phyloP scores from a whole-genome alignment of 92 coral and sea anemone species.

The Zoanthus sociatus region DNA sequence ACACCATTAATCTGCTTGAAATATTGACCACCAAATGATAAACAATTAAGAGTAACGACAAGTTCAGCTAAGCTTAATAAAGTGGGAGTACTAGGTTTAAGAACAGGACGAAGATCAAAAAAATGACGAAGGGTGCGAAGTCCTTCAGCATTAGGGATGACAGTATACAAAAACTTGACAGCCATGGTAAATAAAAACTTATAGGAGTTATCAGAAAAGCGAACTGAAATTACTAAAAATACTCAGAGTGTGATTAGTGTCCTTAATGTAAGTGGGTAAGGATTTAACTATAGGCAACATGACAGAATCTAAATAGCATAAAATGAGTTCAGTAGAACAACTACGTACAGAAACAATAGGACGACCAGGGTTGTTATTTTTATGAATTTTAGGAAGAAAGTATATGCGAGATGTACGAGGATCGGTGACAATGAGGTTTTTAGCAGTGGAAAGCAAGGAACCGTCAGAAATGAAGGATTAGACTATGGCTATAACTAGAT shows the following conservation, averaged over 20 bases:
- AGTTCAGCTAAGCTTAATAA: constrained; percentile 7
- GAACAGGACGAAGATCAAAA: constrained; percentile 57
- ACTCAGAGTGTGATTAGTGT: too few relatives aligned
- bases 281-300: constrained; percentile 60
- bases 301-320: constrained; percentile 44
- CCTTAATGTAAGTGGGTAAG: constrained; percentile 11
- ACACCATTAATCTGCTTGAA: too few relatives aligned
- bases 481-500: constrained; percentile 53
- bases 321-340: too few relatives aligned
- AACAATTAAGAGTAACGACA: too few relatives aligned
- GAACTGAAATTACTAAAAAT: constrained; percentile 33
- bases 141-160: constrained; percentile 55
- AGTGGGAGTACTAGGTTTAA: constrained; percentile 32
- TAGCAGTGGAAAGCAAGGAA: constrained; percentile 45
- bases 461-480: constrained; percentile 48
- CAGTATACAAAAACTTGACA: neutral
- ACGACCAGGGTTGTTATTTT: too few relatives aligned
- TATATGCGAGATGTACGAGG: constrained; percentile 46
- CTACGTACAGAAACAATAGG: too few relatives aligned
- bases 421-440: constrained; percentile 52
- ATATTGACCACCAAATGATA: too few relatives aligned
- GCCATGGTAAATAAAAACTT: constrained; percentile 10
- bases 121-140: constrained; percentile 56
- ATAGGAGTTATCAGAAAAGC: constrained; percentile 34
- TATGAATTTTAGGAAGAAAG: constrained; percentile 15